Conservation (phyloP, 37 sponge, comb jelly and placozoan species). For the Spongilla lacustris region DNA sequence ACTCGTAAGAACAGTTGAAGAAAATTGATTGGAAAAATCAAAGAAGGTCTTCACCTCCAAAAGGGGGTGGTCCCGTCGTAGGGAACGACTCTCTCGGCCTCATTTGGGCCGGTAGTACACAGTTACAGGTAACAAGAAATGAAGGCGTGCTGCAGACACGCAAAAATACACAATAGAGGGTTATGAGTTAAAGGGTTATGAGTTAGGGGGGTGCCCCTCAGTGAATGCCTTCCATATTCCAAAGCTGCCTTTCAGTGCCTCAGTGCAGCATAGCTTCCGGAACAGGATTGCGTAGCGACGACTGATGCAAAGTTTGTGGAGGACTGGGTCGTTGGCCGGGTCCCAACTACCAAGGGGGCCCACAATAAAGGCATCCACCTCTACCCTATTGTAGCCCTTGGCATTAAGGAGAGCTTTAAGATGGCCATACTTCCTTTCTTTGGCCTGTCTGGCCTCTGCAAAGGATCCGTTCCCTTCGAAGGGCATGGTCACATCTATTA, state of each 20-base stretch:
- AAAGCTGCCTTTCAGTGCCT: conserved; percentile 9
- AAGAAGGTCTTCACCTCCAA: neutral
- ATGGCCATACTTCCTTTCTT: conserved; percentile 1
- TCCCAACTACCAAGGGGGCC: conserved; percentile 14
- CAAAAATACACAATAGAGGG: conserved; percentile 1
- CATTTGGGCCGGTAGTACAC: conserved; percentile 1
- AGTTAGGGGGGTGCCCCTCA: conserved; percentile 1
- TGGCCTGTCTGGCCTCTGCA: neutral
- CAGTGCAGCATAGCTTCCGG: conserved; percentile 22
- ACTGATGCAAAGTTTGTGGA: conserved; percentile 10
- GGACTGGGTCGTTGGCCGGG: conserved; percentile 4
- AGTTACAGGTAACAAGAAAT: conserved; percentile 1
- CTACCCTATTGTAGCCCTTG: conserved; percentile 1
- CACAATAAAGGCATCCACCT: conserved; percentile 1
- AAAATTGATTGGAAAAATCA: conserved; percentile 1
- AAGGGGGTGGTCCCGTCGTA: conserved; percentile 1
- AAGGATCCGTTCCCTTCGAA: conserved; percentile 11
- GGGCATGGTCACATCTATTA: conserved; percentile 39
- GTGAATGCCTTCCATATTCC: conserved; percentile 19
- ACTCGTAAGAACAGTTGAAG: conserved; percentile 1
- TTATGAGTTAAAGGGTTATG: neutral
- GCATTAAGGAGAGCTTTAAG: conserved; percentile 1
- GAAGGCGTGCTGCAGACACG: conserved; percentile 1
- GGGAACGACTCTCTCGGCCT: conserved; percentile 1
- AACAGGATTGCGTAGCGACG: conserved; percentile 9